Conservation (phyloP, 92 coral and sea anemone genomes). For the Phymanthus crucifer region DNA sequence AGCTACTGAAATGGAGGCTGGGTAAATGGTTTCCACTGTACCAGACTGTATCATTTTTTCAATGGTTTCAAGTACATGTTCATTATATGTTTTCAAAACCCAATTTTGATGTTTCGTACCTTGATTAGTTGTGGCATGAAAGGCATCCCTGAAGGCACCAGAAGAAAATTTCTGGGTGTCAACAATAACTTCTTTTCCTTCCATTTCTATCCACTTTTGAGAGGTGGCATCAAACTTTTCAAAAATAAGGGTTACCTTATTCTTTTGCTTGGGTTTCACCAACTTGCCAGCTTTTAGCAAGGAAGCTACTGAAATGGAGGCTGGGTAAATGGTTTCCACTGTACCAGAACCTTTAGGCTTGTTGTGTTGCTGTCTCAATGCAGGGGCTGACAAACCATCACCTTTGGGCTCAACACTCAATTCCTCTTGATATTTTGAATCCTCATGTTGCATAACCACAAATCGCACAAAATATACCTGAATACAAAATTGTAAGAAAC, state of each 20-base stretch:
- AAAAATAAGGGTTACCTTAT: conserved; percentile 45
- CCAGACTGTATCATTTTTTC: too few species aligned
- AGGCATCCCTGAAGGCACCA: conserved; percentile 83
- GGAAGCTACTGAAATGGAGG: conserved; percentile 61
- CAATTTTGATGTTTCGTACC: conserved; percentile 42
- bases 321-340: too few species aligned
- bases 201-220: conserved; percentile 53
- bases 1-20: conserved; percentile 67
- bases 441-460: too few species aligned
- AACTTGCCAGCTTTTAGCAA: conserved; percentile 68
- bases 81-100: conserved; percentile 67
- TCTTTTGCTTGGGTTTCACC: conserved; percentile 52
- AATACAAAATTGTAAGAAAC: too few species aligned
- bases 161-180: conserved; percentile 63
- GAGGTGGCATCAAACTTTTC: conserved; percentile 60
- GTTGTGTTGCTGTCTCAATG: too few species aligned
- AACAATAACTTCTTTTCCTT: conserved; percentile 43
- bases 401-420: too few species aligned
- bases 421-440: too few species aligned
- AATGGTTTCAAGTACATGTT: conserved; percentile 49
- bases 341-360: too few species aligned
- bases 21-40: too few species aligned
- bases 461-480: too few species aligned
- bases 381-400: too few species aligned
- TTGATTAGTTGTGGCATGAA: conserved; percentile 37